These are phyloP conservation scores for Notothenia coriiceps DNA, from an alignment of 2,113 vertebrate genomes.

Conservation along the genomic window DNA sequence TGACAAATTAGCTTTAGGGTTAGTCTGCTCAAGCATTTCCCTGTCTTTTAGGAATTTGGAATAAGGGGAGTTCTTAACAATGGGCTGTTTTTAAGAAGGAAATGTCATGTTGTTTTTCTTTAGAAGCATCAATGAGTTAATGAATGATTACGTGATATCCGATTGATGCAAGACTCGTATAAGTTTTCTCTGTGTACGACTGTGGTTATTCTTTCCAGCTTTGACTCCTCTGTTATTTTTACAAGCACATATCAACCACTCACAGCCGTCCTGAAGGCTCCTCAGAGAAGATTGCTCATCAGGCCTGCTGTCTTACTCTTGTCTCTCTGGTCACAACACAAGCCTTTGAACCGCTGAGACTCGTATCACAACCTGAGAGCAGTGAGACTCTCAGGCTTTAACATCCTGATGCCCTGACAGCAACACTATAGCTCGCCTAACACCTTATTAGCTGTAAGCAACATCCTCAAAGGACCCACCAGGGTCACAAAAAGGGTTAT, in stretches of 20 bases:
- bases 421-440: constrained; percentile 21
- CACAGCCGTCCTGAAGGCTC: not conserved
- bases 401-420: constrained; percentile 44
- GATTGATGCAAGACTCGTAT: too few species aligned
- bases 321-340: constrained; percentile 24
- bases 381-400: constrained; percentile 23
- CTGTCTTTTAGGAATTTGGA: too few species aligned
- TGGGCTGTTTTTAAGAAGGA: too few species aligned
- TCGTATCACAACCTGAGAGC: constrained; percentile 29
- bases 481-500: constrained; percentile 53
- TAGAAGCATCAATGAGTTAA: too few species aligned
- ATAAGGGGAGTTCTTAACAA: too few species aligned
- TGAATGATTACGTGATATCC: too few species aligned
- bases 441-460: constrained; percentile 58
- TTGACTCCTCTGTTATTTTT: not conserved
- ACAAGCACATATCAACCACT: constrained; percentile 29
- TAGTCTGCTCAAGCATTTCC: too few species aligned
- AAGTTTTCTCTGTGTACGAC: not conserved
- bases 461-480: constrained; percentile 41
- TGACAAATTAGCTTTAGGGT: too few species aligned
- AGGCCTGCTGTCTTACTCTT: constrained; percentile 16
- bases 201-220: not conserved
- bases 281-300: constrained; percentile 48
- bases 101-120: too few species aligned
- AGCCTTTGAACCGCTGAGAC: constrained; percentile 52